Conservation (phyloP, 37 sponge, comb jelly and placozoan genomes). For the Tethya wilhelma region DNA sequence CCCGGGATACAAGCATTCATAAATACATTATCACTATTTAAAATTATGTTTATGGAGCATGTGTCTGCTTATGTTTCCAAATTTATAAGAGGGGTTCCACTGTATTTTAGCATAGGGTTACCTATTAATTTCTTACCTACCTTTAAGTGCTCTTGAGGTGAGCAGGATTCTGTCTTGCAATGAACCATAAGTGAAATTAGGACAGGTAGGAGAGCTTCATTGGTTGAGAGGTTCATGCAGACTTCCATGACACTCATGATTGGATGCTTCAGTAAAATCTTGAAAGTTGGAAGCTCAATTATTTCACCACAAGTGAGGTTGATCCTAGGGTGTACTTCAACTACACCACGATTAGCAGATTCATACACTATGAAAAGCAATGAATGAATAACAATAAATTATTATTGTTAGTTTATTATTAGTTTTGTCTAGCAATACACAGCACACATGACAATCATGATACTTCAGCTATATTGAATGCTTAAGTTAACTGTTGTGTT, state of each 20-base stretch:
- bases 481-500: too few relatives aligned
- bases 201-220: slow-evolving; percentile 35
- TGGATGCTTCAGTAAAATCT: slow-evolving; percentile 24
- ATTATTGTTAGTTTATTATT: too few relatives aligned
- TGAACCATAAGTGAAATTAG: slow-evolving; percentile 13
- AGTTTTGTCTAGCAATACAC: too few relatives aligned
- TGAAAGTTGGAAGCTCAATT: slow-evolving; percentile 5
- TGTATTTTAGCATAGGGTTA: background rate
- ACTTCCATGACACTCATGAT: slow-evolving; percentile 34
- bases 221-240: slow-evolving; percentile 33
- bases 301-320: slow-evolving; percentile 2
- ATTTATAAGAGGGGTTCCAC: too few relatives aligned
- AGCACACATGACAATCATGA: background rate
- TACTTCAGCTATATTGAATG: too few relatives aligned
- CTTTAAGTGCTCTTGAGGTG: background rate
- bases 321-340: slow-evolving; percentile 9
- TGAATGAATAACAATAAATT: too few relatives aligned
- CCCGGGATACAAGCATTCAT: too few relatives aligned
- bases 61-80: too few relatives aligned
- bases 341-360: background rate
- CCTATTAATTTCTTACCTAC: background rate
- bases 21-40: too few relatives aligned
- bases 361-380: slow-evolving; percentile 32
- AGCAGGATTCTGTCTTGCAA: background rate
- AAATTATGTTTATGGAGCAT: too few relatives aligned